Base-by-base conservation (phyloP, 1,140 invertebrate genomes). In the Dendrolimus punctatus region DNA sequence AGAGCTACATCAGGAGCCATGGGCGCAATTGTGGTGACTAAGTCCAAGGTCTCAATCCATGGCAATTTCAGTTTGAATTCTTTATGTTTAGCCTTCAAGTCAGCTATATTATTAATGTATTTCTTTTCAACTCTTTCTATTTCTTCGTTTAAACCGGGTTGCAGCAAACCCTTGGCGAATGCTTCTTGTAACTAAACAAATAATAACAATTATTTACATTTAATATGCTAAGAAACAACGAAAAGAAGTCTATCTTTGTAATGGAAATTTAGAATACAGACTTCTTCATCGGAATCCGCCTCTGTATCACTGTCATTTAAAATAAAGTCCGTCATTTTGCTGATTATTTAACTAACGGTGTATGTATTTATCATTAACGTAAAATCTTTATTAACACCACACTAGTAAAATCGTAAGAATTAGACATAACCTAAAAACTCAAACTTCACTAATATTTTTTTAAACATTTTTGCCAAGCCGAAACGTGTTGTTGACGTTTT, bases 1-100 rank as follows among this genome's bases (percentile, higher is more conserved):
- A 94, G 69, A 5, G 92, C 93, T 40, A 95, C 83, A 80, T 96
- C 95, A 10, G 94, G 95, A 9, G 94, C 95, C 66, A 96, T 68
- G 0, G 95, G 92, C 8, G 95, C 95, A 39, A 91, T 90, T 39
- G 90, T 80, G 60, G 92, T 95, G 0, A 93, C 87, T 52, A 96
- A 87, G 72, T 98, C 96, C 38, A 98, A 73, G 40, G 91, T 90
- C 81, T 98, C 96, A 8, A 96, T 73, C 97, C 97, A 99, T 58
- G 92, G 91, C 44, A 97, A 79, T 43, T 93, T 89, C 44, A 93
- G 64, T 67, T 91, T 89, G 7, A 98, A 90, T 70, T 94, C 91
- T 39, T 91, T 84, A 39, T 95, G 74, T 81, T 95, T 96, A 38
- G 89, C 74, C 65, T 93, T 91, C 49, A 98, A 73, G 55, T 90